Percentiles rank a stretch among this genome's conserved stretches.
Evolutionary conservation across 2,888 invertebrate genomes (phyloP).

Genomic region (Cheilosia impressa): DNA sequence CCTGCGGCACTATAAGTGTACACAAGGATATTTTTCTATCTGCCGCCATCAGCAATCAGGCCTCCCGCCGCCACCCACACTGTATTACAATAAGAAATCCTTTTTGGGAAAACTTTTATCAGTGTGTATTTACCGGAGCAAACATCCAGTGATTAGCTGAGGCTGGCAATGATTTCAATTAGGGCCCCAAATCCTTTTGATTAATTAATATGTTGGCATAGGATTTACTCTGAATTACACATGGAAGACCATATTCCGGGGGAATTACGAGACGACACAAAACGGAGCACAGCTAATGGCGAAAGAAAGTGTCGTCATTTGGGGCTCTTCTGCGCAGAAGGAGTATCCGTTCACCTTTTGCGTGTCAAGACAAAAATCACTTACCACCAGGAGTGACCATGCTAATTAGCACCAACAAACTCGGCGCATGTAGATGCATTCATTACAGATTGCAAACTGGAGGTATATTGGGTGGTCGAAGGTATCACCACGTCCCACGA

Average conservation of each 20-base stretch:
- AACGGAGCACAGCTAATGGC: conserved; percentile 54
- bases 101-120: conserved; percentile 60
- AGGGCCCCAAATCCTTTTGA: conserved; percentile 73
- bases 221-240: conserved; percentile 68
- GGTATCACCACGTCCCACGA: conserved; percentile 60
- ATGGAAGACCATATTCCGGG: conserved; percentile 53
- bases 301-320: conserved; percentile 61
- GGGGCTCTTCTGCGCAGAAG: conserved; percentile 9
- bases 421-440: conserved; percentile 40
- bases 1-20: conserved; percentile 73
- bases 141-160: conserved; percentile 70
- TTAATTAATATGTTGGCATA: conserved; percentile 73
- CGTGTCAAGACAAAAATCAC: not conserved
- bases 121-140: conserved; percentile 69
- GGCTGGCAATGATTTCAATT: conserved; percentile 74
- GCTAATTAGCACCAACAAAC: conserved; percentile 44
- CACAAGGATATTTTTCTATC: conserved; percentile 63
- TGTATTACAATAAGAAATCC: conserved; percentile 21
- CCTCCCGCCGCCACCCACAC: not conserved
- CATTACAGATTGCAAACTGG: conserved; percentile 52
- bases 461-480: conserved; percentile 51
- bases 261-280: conserved; percentile 46
- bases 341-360: conserved; percentile 6
- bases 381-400: conserved; percentile 18
- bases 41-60: conserved; percentile 61